Percentiles rank a stretch among this genome's conserved stretches.
These are phyloP conservation scores for Drosophila neoperkinsi DNA, from an alignment of 2,888 invertebrate genomes.

Conservation along the genomic window DNA sequence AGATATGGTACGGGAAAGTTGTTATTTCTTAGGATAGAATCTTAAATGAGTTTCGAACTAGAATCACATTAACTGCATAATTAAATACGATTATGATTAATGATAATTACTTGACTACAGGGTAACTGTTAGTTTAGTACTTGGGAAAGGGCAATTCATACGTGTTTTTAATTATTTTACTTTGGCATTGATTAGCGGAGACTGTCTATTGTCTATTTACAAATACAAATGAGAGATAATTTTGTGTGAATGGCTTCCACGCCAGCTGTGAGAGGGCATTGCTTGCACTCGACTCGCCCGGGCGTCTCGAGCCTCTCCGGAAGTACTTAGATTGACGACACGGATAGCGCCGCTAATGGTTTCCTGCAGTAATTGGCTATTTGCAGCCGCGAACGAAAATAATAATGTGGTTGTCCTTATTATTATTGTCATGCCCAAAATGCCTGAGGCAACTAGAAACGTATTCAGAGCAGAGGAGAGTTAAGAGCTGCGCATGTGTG, in stretches of 20 bases:
- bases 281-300: slow-evolving; percentile 9
- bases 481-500: slow-evolving; percentile 3
- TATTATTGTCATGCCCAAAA: slow-evolving; percentile 17
- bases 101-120: background rate
- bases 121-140: background rate
- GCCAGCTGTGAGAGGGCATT: slow-evolving; percentile 4
- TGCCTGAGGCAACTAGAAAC: slow-evolving; percentile 9
- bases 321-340: slow-evolving; percentile 44
- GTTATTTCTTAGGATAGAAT: background rate
- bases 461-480: background rate
- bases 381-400: slow-evolving; percentile 41
- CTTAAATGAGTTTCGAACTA: background rate
- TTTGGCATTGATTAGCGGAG: slow-evolving; percentile 25
- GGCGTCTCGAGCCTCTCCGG: slow-evolving; percentile 35
- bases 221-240: slow-evolving; percentile 20
- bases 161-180: slow-evolving; percentile 11
- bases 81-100: too few relatives aligned
- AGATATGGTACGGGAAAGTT: background rate
- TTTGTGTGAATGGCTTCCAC: slow-evolving; percentile 3
- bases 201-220: slow-evolving; percentile 5
- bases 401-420: slow-evolving; percentile 33
- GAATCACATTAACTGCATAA: background rate
- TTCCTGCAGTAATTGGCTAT: slow-evolving; percentile 44
- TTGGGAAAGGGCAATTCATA: background rate
- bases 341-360: slow-evolving; percentile 36